A percentile compares a stretch with the other conserved stretches of the same genome.
Conservation (phyloP, 2,888 invertebrate genomes). For the Synergus umbraculus region DNA sequence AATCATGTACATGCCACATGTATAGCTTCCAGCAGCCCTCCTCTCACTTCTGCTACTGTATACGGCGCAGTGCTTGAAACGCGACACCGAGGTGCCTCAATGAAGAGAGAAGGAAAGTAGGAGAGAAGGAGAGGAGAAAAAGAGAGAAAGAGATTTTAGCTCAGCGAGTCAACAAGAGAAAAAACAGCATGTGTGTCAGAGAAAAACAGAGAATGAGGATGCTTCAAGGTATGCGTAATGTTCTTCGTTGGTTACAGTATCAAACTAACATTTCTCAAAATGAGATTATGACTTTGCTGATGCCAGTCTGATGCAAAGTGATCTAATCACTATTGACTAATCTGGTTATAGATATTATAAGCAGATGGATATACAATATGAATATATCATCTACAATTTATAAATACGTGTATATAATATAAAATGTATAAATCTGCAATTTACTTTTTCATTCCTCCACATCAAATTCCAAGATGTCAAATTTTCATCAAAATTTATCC, state of each 20-base stretch:
- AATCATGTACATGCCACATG: slow-evolving; percentile 16
- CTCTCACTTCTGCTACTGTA: slow-evolving; percentile 49
- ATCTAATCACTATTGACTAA: slow-evolving; percentile 38
- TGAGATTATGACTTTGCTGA: slow-evolving; percentile 33
- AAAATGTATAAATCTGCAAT: too few relatives aligned
- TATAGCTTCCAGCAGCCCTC: neutral
- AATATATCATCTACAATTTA: too few relatives aligned
- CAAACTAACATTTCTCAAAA: slow-evolving; percentile 29
- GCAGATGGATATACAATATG: too few relatives aligned
- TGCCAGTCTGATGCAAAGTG: slow-evolving; percentile 18
- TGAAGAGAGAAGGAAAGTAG: slow-evolving; percentile 44
- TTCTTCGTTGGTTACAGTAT: slow-evolving; percentile 24
- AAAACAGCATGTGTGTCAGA: slow-evolving; percentile 22
- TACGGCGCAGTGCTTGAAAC: slow-evolving; percentile 64
- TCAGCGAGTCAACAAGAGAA: neutral
- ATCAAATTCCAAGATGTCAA: too few relatives aligned
- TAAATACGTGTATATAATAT: too few relatives aligned
- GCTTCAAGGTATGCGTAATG: slow-evolving; percentile 40
- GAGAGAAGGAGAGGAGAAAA: slow-evolving; percentile 42
- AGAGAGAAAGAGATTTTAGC: slow-evolving; percentile 27
- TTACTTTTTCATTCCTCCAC: too few relatives aligned
- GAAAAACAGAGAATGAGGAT: slow-evolving; percentile 42
- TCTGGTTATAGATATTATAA: slow-evolving; percentile 5
- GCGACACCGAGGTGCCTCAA: slow-evolving; percentile 63
- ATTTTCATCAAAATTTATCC: too few relatives aligned